These are phyloP conservation scores for Drosophila barbarae DNA, from an alignment of 2,888 invertebrate genomes.

Conservation along the genomic window DNA sequence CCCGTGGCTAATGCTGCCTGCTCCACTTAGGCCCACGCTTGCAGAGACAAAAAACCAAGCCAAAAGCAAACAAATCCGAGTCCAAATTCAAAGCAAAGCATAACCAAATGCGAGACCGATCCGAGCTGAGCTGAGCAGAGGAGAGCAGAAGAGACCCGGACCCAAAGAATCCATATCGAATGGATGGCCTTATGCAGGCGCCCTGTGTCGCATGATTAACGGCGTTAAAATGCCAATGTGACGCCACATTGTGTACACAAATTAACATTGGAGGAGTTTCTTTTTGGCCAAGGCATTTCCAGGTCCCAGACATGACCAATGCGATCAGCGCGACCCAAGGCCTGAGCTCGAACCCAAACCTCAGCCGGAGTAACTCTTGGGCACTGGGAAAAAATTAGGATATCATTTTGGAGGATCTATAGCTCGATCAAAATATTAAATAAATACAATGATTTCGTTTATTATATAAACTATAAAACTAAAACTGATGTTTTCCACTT, in stretches of 20 bases:
- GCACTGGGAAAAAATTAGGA: conserved; percentile 12
- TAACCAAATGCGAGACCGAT: conserved; percentile 32
- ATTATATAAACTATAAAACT: not conserved
- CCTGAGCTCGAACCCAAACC: conserved; percentile 7
- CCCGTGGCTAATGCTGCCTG: conserved; percentile 60
- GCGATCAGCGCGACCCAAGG: conserved; percentile 33
- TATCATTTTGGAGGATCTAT: not conserved
- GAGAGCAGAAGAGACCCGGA: conserved; percentile 14
- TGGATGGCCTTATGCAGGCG: conserved; percentile 66
- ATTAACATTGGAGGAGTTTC: conserved; percentile 59
- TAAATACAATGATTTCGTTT: not conserved
- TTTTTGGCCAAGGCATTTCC: conserved; percentile 27
- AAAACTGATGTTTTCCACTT: no score
- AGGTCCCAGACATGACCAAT: conserved; percentile 31
- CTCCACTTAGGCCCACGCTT: conserved; percentile 66
- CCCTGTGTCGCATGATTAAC: conserved; percentile 77
- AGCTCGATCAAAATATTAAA: not conserved
- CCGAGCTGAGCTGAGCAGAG: conserved; percentile 3
- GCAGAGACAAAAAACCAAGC: conserved; percentile 25
- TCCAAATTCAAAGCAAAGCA: conserved; percentile 32
- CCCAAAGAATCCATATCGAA: conserved; percentile 45
- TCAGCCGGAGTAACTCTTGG: not conserved
- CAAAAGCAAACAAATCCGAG: conserved; percentile 18
- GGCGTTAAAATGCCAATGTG: conserved; percentile 79
- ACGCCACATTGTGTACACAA: conserved; percentile 77